These are phyloP conservation scores for Galeopsomyia nigrocyanea DNA, from an alignment of 2,888 invertebrate species.

Conservation along the genomic window DNA sequence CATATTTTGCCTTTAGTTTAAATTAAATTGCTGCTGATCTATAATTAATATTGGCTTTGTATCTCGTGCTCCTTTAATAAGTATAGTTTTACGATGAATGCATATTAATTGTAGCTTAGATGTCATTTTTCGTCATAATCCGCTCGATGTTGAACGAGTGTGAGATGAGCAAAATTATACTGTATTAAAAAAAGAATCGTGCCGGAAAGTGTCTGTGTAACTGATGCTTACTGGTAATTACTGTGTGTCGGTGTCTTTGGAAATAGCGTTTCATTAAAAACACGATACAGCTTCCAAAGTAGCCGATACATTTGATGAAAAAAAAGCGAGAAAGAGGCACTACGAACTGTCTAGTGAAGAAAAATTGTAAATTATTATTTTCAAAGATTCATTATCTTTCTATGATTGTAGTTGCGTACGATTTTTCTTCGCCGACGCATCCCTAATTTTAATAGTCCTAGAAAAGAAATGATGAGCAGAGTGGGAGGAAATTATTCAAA, in stretches of 20 bases:
- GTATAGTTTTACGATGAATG: constrained; percentile 33
- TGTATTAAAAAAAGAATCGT: neutral
- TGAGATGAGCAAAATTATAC: constrained; percentile 39
- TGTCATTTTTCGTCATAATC: constrained; percentile 30
- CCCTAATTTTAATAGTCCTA: constrained; percentile 38
- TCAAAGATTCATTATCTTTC: neutral
- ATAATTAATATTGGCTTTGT: constrained; percentile 42
- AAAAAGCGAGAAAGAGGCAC: constrained; percentile 15
- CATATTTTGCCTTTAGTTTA: constrained; percentile 43
- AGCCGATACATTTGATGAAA: constrained; percentile 23
- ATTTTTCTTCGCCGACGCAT: constrained; percentile 39
- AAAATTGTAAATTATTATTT: constrained; percentile 40
- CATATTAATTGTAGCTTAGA: constrained; percentile 32
- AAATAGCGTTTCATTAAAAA: constrained; percentile 38
- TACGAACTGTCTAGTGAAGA: constrained; percentile 30
- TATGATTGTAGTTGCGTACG: constrained; percentile 26
- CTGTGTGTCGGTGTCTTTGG: constrained; percentile 36
- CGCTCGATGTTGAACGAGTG: constrained; percentile 13
- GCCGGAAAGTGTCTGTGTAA: constrained; percentile 37
- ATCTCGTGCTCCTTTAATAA: constrained; percentile 39
- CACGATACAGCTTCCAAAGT: constrained; percentile 21
- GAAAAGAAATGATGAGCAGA: constrained; percentile 20
- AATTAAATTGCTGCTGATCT: constrained; percentile 27
- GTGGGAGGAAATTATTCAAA: constrained; percentile 29
- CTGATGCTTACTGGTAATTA: constrained; percentile 32